phyloP scores from a whole-genome alignment of 2,888 invertebrate species.

The Sepioteuthis lessoniana region DNA sequence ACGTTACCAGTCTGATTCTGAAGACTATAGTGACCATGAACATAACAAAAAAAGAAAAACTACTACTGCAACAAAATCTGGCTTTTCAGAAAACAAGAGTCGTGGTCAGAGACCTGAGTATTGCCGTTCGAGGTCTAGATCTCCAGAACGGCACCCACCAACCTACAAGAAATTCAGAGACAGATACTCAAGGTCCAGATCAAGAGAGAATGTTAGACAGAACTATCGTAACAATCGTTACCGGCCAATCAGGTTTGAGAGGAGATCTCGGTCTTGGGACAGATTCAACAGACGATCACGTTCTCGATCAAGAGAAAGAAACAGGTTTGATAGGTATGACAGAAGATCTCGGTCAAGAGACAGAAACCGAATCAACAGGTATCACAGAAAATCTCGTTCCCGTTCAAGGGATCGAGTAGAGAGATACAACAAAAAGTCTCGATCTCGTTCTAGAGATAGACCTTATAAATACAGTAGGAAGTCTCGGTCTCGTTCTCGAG shows the following conservation, averaged over 20 bases:
- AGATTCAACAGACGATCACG: conserved; percentile 46
- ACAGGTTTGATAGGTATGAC: conserved; percentile 48
- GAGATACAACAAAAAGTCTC: conserved; percentile 48
- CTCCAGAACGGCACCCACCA: background rate
- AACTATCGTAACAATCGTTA: background rate
- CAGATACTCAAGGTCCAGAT: background rate
- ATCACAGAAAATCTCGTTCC: conserved; percentile 39
- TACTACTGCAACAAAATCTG: conserved; percentile 44
- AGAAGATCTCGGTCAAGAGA: conserved; percentile 44
- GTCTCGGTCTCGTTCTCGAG: conserved; percentile 42
- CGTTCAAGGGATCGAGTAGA: conserved; percentile 37
- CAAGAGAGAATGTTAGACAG: background rate
- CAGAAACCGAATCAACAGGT: background rate
- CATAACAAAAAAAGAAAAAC: background rate
- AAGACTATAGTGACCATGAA: background rate
- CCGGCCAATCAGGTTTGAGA: conserved; percentile 25
- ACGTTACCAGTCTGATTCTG: conserved; percentile 34
- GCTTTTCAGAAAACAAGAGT: conserved; percentile 37
- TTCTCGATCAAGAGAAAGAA: conserved; percentile 51
- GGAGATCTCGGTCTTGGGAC: conserved; percentile 48
- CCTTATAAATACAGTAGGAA: background rate
- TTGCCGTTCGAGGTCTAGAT: background rate
- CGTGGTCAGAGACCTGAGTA: background rate
- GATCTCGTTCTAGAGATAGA: conserved; percentile 49
- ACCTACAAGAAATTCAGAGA: background rate